A percentile compares a stretch with the other conserved stretches of the same genome.
Conservation (phyloP, 2,113 vertebrate species). For the Panurus biarmicus region DNA sequence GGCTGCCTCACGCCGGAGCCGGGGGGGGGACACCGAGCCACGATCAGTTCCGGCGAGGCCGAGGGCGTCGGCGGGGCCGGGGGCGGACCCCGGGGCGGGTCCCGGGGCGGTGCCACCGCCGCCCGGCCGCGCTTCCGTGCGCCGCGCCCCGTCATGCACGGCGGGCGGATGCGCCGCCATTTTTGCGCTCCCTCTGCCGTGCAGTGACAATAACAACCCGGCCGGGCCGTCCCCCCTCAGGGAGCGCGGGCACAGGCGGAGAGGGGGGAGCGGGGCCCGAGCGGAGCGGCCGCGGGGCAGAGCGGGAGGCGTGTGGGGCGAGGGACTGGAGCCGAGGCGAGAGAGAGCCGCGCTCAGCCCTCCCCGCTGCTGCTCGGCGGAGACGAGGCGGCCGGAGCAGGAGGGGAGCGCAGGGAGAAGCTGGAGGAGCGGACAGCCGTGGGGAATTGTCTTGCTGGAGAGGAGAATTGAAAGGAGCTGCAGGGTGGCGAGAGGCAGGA, state of each 20-base stretch:
- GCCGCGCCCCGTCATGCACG: slow-evolving; percentile 36
- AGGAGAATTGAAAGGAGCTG: not conserved
- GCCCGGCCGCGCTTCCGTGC: not conserved
- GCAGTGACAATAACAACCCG: slow-evolving; percentile 63
- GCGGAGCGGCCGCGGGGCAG: not conserved
- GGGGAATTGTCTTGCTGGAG: not conserved
- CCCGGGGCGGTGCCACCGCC: not conserved
- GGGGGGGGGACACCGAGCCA: not conserved
- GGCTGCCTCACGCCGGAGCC: not conserved
- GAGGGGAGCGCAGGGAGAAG: not conserved
- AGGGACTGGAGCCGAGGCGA: not conserved
- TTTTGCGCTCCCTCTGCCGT: slow-evolving; percentile 31
- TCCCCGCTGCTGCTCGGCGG: not conserved
- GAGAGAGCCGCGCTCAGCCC: not conserved
- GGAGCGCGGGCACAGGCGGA: not conserved
- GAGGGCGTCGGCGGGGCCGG: not conserved
- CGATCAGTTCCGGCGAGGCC: not conserved
- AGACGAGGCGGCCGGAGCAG: slow-evolving; percentile 25
- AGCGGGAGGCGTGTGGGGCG: not conserved
- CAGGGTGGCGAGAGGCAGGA: not conserved
- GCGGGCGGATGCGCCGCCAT: slow-evolving; percentile 61
- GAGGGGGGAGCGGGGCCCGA: not conserved
- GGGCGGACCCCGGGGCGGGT: too few relatives aligned
- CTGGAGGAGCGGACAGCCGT: not conserved
- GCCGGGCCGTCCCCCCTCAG: slow-evolving; percentile 12